Conservation (phyloP, 2,888 invertebrate genomes). For the Diabrotica balteata region DNA sequence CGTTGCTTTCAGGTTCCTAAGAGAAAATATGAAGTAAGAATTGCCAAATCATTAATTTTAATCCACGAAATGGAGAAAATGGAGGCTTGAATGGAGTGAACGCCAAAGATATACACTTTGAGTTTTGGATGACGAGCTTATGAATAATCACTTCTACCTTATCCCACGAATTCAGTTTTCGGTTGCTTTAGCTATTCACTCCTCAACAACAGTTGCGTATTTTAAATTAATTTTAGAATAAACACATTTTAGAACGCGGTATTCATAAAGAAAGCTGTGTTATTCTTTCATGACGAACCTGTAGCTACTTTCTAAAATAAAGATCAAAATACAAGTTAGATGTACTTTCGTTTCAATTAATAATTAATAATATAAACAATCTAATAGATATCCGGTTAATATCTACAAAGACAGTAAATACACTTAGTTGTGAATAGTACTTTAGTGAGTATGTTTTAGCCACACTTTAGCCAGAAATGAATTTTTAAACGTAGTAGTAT, state of each 20-base stretch:
- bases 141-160: constrained; percentile 17
- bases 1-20: neutral
- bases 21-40: constrained; percentile 31
- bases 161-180: neutral
- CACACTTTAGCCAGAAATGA: no score
- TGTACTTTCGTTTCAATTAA: no score
- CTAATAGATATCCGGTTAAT: no score
- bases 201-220: neutral
- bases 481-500: no score
- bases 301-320: no score
- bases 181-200: neutral
- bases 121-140: constrained; percentile 13
- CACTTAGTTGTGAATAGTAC: no score
- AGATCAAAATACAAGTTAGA: no score
- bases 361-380: no score
- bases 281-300: no score
- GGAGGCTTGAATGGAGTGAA: constrained; percentile 5
- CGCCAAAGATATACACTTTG: constrained; percentile 17
- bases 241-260: neutral
- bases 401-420: no score
- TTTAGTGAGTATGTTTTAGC: no score
- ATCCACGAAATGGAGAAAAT: constrained; percentile 27
- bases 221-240: constrained; percentile 4
- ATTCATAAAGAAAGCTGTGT: no score
- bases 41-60: constrained; percentile 37